Base-by-base conservation (phyloP, 2,113 vertebrate genomes). In the Cololabis saira region DNA sequence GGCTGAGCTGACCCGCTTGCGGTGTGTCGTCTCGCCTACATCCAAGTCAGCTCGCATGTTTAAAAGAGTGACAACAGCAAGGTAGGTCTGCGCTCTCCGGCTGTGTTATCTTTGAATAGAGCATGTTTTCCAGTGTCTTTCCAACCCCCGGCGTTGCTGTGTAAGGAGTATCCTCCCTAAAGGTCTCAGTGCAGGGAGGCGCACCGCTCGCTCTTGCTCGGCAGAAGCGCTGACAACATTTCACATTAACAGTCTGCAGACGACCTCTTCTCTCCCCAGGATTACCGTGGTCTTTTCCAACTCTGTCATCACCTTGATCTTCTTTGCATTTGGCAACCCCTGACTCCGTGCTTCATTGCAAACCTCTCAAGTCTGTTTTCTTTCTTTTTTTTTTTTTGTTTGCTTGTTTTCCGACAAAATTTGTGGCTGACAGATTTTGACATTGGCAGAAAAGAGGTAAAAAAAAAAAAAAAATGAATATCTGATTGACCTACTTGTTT, bases 41-140 rank as follows among this genome's bases (percentile, higher is more conserved):
- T 90, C 87, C 86, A 78, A 84, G 74, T 81, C 86, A 82, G 83
- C 82, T 77, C 81, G 85, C 85, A 87, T 90, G 92, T 87, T 76
- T 79, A 81, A 81, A 84, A 59, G 69, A 83, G 79, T 80, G 87
- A 72, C 81, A 70, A 65, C 78, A 84, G 80, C 82, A 91, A 93
- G 93, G 92, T 93, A 92, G 80, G 90, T 90, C 68, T 76, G 78
- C 27, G 10, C 13, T 22, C 57, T 78, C 15, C 4, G 55, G 18
- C 43, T 15, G n/a, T 5, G n/a, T 5, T 22, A 3, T 17, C 11
- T 48, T 7, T 16, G 5, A 37, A 37, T 15, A 10, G 9, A 14
- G 52, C 3, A 45, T 33, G 10, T 37, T 44, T n/a, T 44, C 42
- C 13, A 14, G 14, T 45, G 8, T n/a, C 6, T 8, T 5, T 45